Conservation (phyloP, 2,888 invertebrate genomes). For the Bombylius major region DNA sequence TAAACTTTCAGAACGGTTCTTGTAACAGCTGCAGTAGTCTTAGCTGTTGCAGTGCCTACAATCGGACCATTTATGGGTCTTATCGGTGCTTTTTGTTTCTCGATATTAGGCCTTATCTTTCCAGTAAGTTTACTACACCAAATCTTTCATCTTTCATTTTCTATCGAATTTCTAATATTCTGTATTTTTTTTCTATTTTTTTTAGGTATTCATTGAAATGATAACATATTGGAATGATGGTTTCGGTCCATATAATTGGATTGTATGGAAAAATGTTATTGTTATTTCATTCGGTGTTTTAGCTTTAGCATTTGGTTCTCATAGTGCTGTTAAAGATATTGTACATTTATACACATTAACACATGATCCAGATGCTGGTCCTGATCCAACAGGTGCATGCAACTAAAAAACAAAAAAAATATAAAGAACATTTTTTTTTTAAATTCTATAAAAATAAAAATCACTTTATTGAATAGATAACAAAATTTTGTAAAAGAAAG, state of each 20-base stretch:
- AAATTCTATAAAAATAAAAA: background rate
- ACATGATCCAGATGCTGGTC: background rate
- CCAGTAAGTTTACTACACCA: conserved; percentile 42
- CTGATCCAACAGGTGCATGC: background rate
- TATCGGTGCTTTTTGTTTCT: conserved; percentile 88
- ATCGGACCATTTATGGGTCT: conserved; percentile 83
- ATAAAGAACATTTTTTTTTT: conserved; percentile 8
- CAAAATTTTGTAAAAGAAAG: too few species aligned
- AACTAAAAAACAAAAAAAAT: conserved; percentile 4
- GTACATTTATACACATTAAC: conserved; percentile 26
- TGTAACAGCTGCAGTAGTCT: conserved; percentile 52
- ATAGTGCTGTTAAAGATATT: conserved; percentile 50
- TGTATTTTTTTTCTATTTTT: background rate
- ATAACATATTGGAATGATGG: conserved; percentile 77
- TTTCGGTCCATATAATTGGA: conserved; percentile 58
- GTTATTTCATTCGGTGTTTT: conserved; percentile 63
- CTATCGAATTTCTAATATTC: background rate
- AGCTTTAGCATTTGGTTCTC: conserved; percentile 72
- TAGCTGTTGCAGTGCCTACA: conserved; percentile 78
- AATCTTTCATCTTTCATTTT: background rate
- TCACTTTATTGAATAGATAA: background rate
- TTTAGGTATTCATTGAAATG: conserved; percentile 59
- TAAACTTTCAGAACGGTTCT: conserved; percentile 42
- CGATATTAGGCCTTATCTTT: conserved; percentile 76
- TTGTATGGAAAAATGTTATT: conserved; percentile 64